Evolutionary conservation across 2,113 vertebrate species (phyloP), one percentile per base, ranked within the genome.

Genomic region (Cardinalis cardinalis): DNA sequence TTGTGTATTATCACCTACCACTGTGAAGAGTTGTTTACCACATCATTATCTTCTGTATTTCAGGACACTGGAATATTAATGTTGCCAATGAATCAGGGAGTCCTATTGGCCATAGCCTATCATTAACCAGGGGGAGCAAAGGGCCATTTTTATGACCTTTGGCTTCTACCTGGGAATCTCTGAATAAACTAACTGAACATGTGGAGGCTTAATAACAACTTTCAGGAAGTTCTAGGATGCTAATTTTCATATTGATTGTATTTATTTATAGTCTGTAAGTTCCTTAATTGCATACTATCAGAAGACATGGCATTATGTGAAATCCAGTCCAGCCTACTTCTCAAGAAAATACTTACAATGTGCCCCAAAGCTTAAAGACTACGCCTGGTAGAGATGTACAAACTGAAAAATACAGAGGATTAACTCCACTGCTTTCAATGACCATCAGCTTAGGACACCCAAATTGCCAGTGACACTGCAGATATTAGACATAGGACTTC

Each of bases 41-140:
- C 18, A 63, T 88, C 41, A 43, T 58, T 82, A 77, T 41, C 9
- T 32, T 84, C 46, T 71, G 13, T 80, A 56, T 91, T 81, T 85
- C 64, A 53, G 38, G 38, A 68, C 53, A 75, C 1, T 12, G 21
- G 14, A 80, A 52, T 65, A 90, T 52, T 71, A 73, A 52, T 91
- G 71, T 83, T 83, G 68, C 60, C 49, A 63, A 49, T 61, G 53
- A 93, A 70, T 28, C 28, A 34, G 48, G 59, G 49, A 55, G 14
- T 51, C 88, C 52, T 79, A 63, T 55, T 82, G 23, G n/a, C 31
- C 81, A 72, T 40, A 85, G 55, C 32, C 90, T 91, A 66, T 86
- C 49, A 93, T 90, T 90, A 90, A 90, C 77, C 58, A 87, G 53
- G 31, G 36, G 78, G 84, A 82, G 21, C 80, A 96, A 95, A 94